Evolutionary conservation across 2,888 invertebrate genomes (phyloP).

Genomic region (Microplitis manilae): DNA sequence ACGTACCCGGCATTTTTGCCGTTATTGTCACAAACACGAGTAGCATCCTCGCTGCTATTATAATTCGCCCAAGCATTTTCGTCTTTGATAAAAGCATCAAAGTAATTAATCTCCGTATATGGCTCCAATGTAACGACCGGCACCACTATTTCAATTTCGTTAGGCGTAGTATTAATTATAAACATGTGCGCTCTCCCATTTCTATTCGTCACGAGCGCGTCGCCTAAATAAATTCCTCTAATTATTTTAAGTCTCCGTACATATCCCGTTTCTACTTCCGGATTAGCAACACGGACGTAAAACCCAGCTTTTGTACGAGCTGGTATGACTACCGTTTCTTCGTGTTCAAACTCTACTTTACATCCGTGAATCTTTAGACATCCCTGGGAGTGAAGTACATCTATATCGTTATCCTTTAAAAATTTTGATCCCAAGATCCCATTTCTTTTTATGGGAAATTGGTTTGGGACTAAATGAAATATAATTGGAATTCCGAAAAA

Average conservation of each 20-base stretch:
- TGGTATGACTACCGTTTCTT: slow-evolving; percentile 35
- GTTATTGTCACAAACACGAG: too few species aligned
- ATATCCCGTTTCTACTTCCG: slow-evolving; percentile 39
- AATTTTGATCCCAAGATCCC: slow-evolving; percentile 41
- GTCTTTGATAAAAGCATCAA: not conserved
- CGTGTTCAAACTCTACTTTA: slow-evolving; percentile 31
- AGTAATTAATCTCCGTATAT: too few species aligned
- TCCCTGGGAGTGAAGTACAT: slow-evolving; percentile 26
- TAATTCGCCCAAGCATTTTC: too few species aligned
- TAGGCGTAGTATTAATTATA: slow-evolving; percentile 37
- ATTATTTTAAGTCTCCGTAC: slow-evolving; percentile 25
- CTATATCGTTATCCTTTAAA: slow-evolving; percentile 23
- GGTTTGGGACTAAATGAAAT: slow-evolving; percentile 36
- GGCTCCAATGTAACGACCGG: slow-evolving; percentile 5
- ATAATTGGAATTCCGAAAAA: slow-evolving; percentile 7
- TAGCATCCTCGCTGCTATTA: too few species aligned
- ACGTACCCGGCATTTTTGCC: too few species aligned
- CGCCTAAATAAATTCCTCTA: slow-evolving; percentile 37
- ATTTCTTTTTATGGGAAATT: slow-evolving; percentile 40
- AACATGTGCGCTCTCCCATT: slow-evolving; percentile 41
- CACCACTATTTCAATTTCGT: slow-evolving; percentile 35
- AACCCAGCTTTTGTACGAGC: slow-evolving; percentile 31
- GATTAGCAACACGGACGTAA: slow-evolving; percentile 33
- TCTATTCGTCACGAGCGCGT: slow-evolving; percentile 38
- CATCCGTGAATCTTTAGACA: slow-evolving; percentile 31